A percentile compares a stretch with the other conserved stretches of the same genome.
Conservation (phyloP, 2,113 vertebrate genomes). For the Synodontis membranacea region DNA sequence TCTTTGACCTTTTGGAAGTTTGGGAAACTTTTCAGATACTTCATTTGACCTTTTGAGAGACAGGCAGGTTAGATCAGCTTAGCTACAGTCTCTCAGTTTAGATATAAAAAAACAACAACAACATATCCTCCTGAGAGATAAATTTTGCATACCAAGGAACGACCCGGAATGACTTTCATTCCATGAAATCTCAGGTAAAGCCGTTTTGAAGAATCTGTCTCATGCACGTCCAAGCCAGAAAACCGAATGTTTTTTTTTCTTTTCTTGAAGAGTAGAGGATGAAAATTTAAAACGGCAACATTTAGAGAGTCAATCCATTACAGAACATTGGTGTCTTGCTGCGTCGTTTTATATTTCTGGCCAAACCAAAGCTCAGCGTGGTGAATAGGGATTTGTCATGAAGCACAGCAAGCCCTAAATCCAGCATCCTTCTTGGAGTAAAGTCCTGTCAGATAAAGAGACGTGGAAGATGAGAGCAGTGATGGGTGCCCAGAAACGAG, state of each 20-base stretch:
- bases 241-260: background rate
- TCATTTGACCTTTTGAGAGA: slow-evolving; percentile 2
- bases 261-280: background rate
- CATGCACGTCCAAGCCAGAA: background rate
- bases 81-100: background rate
- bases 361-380: background rate
- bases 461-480: slow-evolving; percentile 16
- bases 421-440: background rate
- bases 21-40: background rate
- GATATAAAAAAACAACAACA: background rate
- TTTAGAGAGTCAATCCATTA: background rate
- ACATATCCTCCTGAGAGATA: background rate
- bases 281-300: background rate
- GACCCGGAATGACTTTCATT: background rate
- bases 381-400: background rate
- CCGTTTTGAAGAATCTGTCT: background rate
- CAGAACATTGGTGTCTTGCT: background rate
- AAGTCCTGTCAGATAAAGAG: slow-evolving; percentile 24
- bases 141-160: background rate
- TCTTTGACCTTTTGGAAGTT: background rate
- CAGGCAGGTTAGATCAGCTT: background rate
- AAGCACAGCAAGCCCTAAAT: slow-evolving; percentile 9
- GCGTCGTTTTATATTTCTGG: background rate
- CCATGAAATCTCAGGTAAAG: background rate
- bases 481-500: slow-evolving; percentile 12